Percentiles rank a stretch among this genome's conserved stretches.
These are phyloP conservation scores for Anabacerthia variegaticeps DNA, from an alignment of 2,797 vertebrate genomes.

Conservation along the genomic window DNA sequence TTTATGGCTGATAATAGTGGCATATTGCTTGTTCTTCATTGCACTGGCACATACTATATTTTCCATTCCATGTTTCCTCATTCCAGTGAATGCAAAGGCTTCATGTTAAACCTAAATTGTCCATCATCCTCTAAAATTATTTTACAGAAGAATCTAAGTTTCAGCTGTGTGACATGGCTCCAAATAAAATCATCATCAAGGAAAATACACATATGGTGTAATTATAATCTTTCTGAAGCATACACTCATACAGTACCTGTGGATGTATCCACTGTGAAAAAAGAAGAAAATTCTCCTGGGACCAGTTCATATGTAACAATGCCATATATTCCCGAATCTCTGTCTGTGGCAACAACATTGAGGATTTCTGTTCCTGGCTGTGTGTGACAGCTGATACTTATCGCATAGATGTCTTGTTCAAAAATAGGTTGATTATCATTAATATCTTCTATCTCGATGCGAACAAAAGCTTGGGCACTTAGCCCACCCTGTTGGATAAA, in stretches of 20 bases:
- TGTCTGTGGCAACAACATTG: constrained; percentile 85
- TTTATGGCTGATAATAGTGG: neutral
- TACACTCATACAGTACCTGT: constrained; percentile 79
- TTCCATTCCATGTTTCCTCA: neutral
- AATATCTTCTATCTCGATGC: constrained; percentile 88
- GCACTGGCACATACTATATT: neutral
- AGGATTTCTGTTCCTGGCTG: constrained; percentile 87
- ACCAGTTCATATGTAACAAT: constrained; percentile 84
- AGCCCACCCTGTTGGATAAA: constrained; percentile 85
- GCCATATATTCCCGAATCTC: constrained; percentile 84
- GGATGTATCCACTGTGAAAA: constrained; percentile 84
- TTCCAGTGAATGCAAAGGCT: neutral
- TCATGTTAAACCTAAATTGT: neutral
- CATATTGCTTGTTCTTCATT: neutral
- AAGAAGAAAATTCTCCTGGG: constrained; percentile 80
- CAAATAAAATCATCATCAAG: neutral
- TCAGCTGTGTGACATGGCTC: neutral
- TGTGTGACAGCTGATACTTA: constrained; percentile 85
- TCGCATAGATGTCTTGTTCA: constrained; percentile 81
- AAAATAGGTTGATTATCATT: constrained; percentile 91
- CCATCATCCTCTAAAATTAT: neutral
- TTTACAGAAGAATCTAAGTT: neutral
- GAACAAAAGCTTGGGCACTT: constrained; percentile 89
- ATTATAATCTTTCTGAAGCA: neutral
- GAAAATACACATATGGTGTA: neutral